Conservation (phyloP, 2,797 vertebrate genomes). For the Micropoecilia bifurca region DNA sequence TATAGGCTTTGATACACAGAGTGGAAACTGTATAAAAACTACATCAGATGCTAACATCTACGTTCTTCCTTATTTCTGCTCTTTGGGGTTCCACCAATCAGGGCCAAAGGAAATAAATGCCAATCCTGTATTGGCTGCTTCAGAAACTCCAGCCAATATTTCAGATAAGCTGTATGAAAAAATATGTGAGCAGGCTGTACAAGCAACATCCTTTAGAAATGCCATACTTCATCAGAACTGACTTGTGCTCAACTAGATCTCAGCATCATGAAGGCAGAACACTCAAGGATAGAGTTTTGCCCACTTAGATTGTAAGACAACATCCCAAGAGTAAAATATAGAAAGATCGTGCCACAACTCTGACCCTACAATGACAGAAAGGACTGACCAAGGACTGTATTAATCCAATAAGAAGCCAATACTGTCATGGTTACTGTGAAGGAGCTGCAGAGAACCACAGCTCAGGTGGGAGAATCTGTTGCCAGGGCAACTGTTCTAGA, state of each 20-base stretch:
- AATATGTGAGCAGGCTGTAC: background rate
- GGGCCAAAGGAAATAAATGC: no score
- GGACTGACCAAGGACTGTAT: background rate
- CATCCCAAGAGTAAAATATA: background rate
- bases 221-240: no score
- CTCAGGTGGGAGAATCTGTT: background rate
- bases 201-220: no score
- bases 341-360: background rate
- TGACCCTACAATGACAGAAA: background rate
- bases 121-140: no score
- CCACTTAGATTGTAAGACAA: background rate
- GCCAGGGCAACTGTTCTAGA: background rate
- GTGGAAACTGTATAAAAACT: no score
- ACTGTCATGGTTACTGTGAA: background rate
- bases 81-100: no score
- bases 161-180: no score
- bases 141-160: no score
- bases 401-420: background rate
- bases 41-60: no score
- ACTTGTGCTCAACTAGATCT: background rate
- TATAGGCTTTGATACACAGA: no score
- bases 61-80: no score
- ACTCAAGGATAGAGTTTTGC: background rate
- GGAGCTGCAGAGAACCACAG: background rate
- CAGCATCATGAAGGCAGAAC: background rate